Percentiles rank a stretch among this genome's conserved stretches.
phyloP scores from a whole-genome alignment of 64 coral and sea anemone genomes.

The Orbicella faveolata region DNA sequence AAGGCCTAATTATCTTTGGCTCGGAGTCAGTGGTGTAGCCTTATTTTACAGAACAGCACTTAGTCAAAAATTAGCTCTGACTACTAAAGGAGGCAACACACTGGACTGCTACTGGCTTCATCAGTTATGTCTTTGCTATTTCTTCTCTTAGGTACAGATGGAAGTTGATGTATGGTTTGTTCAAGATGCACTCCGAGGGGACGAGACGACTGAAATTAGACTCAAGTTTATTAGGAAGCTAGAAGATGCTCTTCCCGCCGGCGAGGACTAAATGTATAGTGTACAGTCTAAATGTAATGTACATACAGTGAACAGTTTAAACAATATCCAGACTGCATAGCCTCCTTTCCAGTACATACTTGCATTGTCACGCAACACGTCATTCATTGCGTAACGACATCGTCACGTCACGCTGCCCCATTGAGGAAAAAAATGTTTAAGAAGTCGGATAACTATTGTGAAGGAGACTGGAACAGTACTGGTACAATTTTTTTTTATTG shows the following conservation, averaged over 20 bases:
- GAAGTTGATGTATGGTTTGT: slow-evolving; percentile 98
- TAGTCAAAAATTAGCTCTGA: too few species aligned
- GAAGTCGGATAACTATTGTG: too few species aligned
- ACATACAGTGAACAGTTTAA: not conserved
- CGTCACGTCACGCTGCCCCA: too few species aligned
- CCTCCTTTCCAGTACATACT: not conserved
- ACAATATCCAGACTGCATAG: not conserved
- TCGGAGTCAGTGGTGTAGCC: too few species aligned
- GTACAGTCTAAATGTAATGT: not conserved
- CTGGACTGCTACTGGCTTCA: too few species aligned
- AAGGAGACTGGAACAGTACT: too few species aligned
- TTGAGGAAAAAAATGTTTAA: too few species aligned
- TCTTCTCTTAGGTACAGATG: slow-evolving; percentile 84
- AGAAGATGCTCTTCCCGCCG: slow-evolving; percentile 98
- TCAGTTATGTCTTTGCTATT: not conserved
- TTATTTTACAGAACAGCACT: too few species aligned
- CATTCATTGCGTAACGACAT: not conserved
- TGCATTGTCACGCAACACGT: not conserved
- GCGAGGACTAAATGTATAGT: slow-evolving; percentile 63
- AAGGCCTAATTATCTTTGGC: too few species aligned
- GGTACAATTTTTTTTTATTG: too few species aligned
- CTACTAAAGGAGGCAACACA: too few species aligned
- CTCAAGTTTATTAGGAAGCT: slow-evolving; percentile 95
- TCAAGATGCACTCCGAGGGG: slow-evolving; percentile 86
- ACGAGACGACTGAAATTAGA: slow-evolving; percentile 99